Evolutionary conservation across 2,113 vertebrate species (phyloP).

Genomic region (Trogon surrucura): DNA sequence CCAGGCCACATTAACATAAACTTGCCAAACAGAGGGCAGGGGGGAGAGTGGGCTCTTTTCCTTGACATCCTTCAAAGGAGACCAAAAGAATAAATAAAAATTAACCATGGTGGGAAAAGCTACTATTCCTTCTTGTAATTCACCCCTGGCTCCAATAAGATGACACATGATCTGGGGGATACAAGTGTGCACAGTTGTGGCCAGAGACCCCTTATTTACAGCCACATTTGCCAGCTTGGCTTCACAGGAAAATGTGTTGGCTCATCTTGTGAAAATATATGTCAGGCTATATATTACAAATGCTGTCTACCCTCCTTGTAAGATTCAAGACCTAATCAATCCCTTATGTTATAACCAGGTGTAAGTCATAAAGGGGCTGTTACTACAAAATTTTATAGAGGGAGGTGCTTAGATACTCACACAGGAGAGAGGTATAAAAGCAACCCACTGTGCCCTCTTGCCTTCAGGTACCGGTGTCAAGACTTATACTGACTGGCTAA

Average conservation of each 20-base stretch:
- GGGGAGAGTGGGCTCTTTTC: not conserved
- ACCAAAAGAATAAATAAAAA: constrained; percentile 50
- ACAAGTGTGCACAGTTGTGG: not conserved
- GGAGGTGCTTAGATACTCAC: constrained; percentile 47
- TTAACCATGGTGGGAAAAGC: not conserved
- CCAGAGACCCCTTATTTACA: constrained; percentile 57
- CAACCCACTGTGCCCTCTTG: not conserved
- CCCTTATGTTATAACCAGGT: constrained; percentile 74
- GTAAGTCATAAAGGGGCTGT: constrained; percentile 75
- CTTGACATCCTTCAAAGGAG: not conserved
- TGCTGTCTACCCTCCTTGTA: constrained; percentile 62
- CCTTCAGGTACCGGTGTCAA: not conserved
- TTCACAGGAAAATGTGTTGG: constrained; percentile 25
- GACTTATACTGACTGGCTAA: not conserved
- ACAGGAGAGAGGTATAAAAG: constrained; percentile 36
- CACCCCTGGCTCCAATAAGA: not conserved
- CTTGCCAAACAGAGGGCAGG: not conserved
- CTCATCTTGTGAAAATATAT: constrained; percentile 68
- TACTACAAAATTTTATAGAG: constrained; percentile 74
- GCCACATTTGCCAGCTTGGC: constrained; percentile 37
- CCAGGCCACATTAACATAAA: constrained; percentile 58
- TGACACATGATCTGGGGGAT: constrained; percentile 14
- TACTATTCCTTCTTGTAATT: constrained; percentile 1
- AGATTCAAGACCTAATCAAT: constrained; percentile 71
- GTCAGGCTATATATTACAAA: constrained; percentile 71